These are phyloP conservation scores for Chitala chitala DNA, from an alignment of 2,113 vertebrate species.

Conservation along the genomic window DNA sequence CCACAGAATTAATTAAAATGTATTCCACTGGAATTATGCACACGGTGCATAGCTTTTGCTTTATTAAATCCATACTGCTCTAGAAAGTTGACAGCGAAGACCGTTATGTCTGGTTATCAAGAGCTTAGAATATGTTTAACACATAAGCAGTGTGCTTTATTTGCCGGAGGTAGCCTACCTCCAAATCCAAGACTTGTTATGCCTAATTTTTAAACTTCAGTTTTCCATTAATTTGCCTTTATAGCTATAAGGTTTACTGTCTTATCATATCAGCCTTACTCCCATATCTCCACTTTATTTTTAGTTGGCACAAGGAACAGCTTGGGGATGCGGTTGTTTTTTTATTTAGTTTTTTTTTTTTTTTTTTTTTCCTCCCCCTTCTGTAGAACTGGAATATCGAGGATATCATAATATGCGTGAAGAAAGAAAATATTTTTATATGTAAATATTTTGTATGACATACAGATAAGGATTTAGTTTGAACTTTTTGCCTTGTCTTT, in stretches of 20 bases:
- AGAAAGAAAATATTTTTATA: slow-evolving; percentile 22
- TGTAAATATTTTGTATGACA: slow-evolving; percentile 32
- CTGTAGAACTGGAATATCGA: slow-evolving; percentile 26
- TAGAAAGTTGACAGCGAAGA: neutral
- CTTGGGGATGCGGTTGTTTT: neutral
- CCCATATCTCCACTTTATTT: slow-evolving; percentile 8
- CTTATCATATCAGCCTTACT: slow-evolving; percentile 25
- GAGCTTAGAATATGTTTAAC: neutral
- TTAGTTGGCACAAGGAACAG: neutral
- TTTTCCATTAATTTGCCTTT: slow-evolving; percentile 9
- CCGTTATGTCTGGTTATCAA: neutral
- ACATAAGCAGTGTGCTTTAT: neutral
- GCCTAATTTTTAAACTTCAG: neutral
- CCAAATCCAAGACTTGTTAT: neutral
- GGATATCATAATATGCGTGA: slow-evolving; percentile 6
- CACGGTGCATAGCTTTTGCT: neutral
- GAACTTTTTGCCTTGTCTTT: slow-evolving; percentile 1
- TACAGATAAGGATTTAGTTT: slow-evolving; percentile 11
- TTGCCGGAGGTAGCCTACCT: neutral
- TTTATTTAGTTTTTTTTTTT: neutral
- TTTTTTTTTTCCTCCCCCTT: slow-evolving; percentile 11
- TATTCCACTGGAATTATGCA: neutral
- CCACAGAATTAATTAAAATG: neutral
- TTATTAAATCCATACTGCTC: neutral
- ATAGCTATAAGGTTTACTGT: slow-evolving; percentile 6